phyloP scores from a whole-genome alignment of 1,140 invertebrate species.

The Parasteatoda tepidariorum region DNA sequence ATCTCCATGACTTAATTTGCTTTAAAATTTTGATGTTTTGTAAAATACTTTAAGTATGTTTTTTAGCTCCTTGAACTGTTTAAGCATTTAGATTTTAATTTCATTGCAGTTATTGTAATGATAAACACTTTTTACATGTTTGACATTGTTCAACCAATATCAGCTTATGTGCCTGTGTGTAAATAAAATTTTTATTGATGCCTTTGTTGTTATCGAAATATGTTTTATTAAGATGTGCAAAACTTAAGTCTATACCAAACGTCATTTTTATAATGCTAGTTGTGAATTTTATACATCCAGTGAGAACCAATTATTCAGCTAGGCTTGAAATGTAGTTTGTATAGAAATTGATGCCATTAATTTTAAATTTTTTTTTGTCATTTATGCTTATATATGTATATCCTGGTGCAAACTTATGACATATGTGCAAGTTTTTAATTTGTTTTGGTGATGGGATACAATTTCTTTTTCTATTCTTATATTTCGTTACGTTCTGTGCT shows the following conservation, averaged over 20 bases:
- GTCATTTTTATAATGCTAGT: constrained; percentile 6
- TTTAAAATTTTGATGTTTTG: constrained; percentile 12
- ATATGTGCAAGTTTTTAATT: background rate
- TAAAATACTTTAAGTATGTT: background rate
- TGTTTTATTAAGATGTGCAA: constrained; percentile 34
- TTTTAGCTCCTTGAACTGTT: background rate
- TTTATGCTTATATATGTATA: too few relatives aligned
- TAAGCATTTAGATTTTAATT: constrained; percentile 12
- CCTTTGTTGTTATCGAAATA: constrained; percentile 46
- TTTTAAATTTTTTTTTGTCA: background rate
- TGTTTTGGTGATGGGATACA: background rate
- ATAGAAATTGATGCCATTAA: background rate
- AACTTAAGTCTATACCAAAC: constrained; percentile 16
- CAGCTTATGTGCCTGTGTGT: constrained; percentile 58
- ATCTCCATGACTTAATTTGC: constrained; percentile 10
- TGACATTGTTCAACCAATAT: constrained; percentile 11
- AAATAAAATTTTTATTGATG: constrained; percentile 58
- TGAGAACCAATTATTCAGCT: background rate
- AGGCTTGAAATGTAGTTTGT: background rate
- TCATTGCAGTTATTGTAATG: constrained; percentile 13
- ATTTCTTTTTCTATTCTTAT: background rate
- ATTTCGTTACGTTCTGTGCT: background rate
- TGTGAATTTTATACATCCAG: background rate
- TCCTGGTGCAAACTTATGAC: background rate
- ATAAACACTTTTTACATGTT: constrained; percentile 17